Percentiles rank a stretch among this genome's conserved stretches.
phyloP scores from a whole-genome alignment of 2,113 vertebrate species.

The Butastur rufipennis region DNA sequence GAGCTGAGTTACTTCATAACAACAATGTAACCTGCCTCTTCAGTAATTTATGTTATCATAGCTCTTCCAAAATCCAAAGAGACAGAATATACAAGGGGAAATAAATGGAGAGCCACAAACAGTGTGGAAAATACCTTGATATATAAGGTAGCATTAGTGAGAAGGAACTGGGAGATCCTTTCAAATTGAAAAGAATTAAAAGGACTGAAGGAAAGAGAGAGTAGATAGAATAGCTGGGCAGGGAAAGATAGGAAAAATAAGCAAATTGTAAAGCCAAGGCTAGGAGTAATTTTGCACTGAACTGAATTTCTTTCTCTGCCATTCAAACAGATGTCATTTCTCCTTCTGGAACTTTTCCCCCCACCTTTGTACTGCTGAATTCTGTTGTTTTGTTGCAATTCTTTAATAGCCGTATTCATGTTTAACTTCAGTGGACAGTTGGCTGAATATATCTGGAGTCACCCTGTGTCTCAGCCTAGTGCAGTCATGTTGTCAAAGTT shows the following conservation, averaged over 20 bases:
- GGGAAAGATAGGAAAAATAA: background rate
- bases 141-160: background rate
- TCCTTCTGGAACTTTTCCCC: background rate
- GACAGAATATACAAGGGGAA: background rate
- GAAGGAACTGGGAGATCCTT: background rate
- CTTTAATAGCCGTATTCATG: background rate
- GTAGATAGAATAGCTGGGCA: background rate
- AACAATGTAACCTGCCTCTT: background rate
- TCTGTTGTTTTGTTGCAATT: background rate
- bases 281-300: background rate
- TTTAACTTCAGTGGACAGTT: background rate
- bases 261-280: background rate
- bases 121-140: background rate
- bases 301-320: background rate
- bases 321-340: background rate
- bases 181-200: background rate
- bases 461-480: background rate
- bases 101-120: background rate
- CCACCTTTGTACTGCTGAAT: background rate
- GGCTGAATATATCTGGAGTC: background rate
- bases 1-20: background rate
- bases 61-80: background rate
- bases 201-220: background rate
- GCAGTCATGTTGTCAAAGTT: background rate
- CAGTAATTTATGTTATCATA: background rate